Evolutionary conservation across 1,140 invertebrate species (phyloP), one percentile per base, ranked within the genome.

Genomic region (Amyelois transitella): DNA sequence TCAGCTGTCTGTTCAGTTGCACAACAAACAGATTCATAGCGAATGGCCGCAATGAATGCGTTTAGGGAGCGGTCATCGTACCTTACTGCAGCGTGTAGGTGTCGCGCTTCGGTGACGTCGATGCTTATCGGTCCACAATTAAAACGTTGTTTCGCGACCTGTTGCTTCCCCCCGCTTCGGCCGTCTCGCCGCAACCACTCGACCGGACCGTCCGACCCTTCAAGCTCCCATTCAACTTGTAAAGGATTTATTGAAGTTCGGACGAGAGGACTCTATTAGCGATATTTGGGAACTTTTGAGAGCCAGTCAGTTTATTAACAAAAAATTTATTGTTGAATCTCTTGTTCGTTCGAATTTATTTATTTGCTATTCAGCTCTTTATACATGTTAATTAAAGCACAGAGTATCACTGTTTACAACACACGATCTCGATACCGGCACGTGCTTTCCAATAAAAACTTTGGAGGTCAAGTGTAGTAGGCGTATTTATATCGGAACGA

Each of bases 381-480:
- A 8, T n/a, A 10, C 20, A 24, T 25, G 19, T 44, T 28, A 55
- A 49, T 59, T 59, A 64, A 24, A 51, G 4, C 19, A 60, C n/a
- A 18, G 28, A 28, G 19, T 24, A n/a, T 56, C 69, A 75, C 75
- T 78, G 77, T 82, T 82, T 82, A 83, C 75, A 75, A 75, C 64
- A 72, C 60, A 74, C 72, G 71, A 71, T 83, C 76, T 74, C 75
- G 63, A 70, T 72, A 74, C 68, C 65, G 71, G 75, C 81, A 81
- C 80, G 81, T 87, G 84, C 75, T 84, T 85, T 85, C 74, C 81
- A 82, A 87, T 85, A 85, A 87, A 86, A 87, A 85, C 81, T 85
- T 87, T 87, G 76, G 84, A 87, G 84, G 84, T 87, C 84, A 87
- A 87, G 84, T 87, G 84, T 87, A 87, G 81, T 85, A 82, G 81